A percentile compares a stretch with the other conserved stretches of the same genome.
Conservation (phyloP, 2,113 vertebrate genomes). For the Burhinus oedicnemus region DNA sequence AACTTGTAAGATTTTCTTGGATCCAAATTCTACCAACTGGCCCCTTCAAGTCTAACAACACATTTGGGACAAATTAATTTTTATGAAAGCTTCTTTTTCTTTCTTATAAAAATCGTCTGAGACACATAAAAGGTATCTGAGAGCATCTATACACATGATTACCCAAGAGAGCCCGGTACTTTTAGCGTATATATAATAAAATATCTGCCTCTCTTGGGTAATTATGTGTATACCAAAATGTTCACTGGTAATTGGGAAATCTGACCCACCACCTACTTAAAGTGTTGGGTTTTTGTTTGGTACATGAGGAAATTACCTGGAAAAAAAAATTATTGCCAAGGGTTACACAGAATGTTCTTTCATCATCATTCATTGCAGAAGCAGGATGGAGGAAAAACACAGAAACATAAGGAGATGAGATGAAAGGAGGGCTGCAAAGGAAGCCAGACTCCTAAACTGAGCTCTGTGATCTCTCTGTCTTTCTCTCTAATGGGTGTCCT, state of each 20-base stretch:
- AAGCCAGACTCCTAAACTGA: slow-evolving; percentile 22
- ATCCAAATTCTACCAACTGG: slow-evolving; percentile 11
- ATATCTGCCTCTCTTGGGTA: slow-evolving; percentile 23
- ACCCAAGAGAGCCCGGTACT: neutral
- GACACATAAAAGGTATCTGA: slow-evolving; percentile 26
- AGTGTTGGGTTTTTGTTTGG: neutral
- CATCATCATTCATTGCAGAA: slow-evolving; percentile 52
- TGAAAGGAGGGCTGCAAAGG: slow-evolving; percentile 57
- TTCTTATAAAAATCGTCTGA: slow-evolving; percentile 15
- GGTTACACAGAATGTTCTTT: slow-evolving; percentile 53
- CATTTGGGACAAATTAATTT: slow-evolving; percentile 23
- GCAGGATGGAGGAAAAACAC: neutral
- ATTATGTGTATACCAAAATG: slow-evolving; percentile 24
- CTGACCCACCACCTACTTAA: slow-evolving; percentile 14
- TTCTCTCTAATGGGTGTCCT: neutral
- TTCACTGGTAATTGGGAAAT: slow-evolving; percentile 32
- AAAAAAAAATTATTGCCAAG: neutral
- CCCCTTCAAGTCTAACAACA: neutral
- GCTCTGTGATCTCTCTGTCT: slow-evolving; percentile 32
- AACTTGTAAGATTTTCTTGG: neutral
- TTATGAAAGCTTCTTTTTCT: slow-evolving; percentile 19
- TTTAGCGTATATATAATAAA: slow-evolving; percentile 26
- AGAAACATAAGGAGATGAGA: slow-evolving; percentile 39
- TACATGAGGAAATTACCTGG: slow-evolving; percentile 30
- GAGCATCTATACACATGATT: neutral